A percentile compares a stretch with the other conserved stretches of the same genome.
phyloP scores from a whole-genome alignment of 2,888 invertebrate genomes.

The Limnephilus auricula region DNA sequence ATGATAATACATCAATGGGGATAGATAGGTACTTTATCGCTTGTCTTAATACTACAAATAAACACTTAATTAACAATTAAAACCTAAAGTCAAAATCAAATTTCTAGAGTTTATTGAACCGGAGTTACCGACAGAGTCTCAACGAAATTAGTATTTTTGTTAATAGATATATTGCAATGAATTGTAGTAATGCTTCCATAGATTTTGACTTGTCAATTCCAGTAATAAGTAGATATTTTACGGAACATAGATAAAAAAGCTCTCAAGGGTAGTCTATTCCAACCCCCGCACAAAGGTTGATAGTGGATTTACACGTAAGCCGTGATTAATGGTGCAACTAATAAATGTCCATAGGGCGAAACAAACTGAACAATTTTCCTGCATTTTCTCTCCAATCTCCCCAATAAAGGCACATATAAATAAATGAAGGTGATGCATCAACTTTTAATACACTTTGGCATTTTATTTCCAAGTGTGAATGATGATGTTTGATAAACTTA shows the following conservation, averaged over 20 bases:
- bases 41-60: too few species aligned
- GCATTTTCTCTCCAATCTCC: neutral
- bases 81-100: too few species aligned
- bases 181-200: neutral
- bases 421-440: conserved; percentile 2
- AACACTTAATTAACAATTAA: too few species aligned
- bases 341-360: conserved; percentile 18
- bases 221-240: neutral
- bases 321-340: neutral
- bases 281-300: neutral
- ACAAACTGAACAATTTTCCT: neutral
- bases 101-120: too few species aligned
- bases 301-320: neutral
- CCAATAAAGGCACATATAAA: neutral
- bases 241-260: neutral
- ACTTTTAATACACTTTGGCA: neutral
- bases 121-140: too few species aligned
- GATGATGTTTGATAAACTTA: neutral
- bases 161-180: too few species aligned
- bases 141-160: too few species aligned
- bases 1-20: too few species aligned
- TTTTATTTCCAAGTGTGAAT: neutral
- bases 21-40: too few species aligned
- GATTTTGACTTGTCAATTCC: neutral
- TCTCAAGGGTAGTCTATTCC: neutral